Base-by-base conservation (phyloP, 37 sponge, comb jelly and placozoan genomes). In the Tethya wilhelma region DNA sequence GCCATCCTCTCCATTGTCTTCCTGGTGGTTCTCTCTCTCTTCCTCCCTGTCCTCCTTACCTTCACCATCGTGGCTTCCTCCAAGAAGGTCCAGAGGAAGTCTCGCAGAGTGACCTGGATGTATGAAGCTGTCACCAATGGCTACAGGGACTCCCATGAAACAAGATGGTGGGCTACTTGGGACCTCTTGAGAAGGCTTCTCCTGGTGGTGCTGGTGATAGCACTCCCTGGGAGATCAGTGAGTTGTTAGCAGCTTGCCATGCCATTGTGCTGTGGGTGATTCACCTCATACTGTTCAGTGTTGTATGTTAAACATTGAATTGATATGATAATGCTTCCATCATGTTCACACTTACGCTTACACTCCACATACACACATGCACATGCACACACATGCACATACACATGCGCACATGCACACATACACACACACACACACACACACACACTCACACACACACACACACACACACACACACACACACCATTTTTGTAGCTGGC, bases 201-300 rank as follows among this genome's bases (percentile, higher is more conserved):
- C 29, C 62, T 91, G 58, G 56, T 91, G 23, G 22, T 9, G 3
- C 0, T 86, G 2, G 64, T 78, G 4, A 65, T 78, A 0, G 56
- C 36, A 19, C 37, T 83, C 12, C 91, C 91, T 32, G 91, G 91
- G 67, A 75, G 83, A 75, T 67, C 91, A 3, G 91, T 91, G 39
- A 67, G 87, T 64, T 4, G 29, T 26, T 78, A 20, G 55, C 55
- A 20, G 17, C 55, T 49, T 49, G 55, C 17, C 55, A 49, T 49
- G 55, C 17, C 55, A 49, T 49, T 49, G 17, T 49, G 17, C 55
- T n/a, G n/a, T n/a, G n/a, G n/a, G n/a, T n/a, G n/a, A n/a, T n/a
- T n/a, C n/a, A n/a, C n/a, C n/a, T n/a, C n/a, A n/a, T n/a, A n/a
- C n/a, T n/a, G n/a, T n/a, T n/a, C n/a, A n/a, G n/a, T n/a, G n/a